Evolutionary conservation across 2,113 vertebrate genomes (phyloP).

Genomic region (Sylvietta virens): DNA sequence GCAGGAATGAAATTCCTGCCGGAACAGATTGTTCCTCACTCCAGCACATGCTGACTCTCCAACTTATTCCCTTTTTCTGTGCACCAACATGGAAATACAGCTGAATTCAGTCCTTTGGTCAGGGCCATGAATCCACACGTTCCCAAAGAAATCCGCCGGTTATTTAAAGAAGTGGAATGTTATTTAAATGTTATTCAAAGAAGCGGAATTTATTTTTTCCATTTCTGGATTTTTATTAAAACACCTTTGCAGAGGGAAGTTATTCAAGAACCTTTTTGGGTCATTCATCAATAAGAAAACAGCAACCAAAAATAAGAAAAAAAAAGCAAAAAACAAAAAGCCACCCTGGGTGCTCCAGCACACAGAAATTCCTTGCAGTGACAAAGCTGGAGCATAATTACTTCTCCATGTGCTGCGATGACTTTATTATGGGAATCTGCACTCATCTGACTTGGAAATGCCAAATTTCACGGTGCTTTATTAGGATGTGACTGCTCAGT

Average conservation of each 20-base stretch:
- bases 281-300: background rate
- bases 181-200: background rate
- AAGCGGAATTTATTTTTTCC: background rate
- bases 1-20: background rate
- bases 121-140: background rate
- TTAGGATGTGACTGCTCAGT: background rate
- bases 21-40: background rate
- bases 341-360: background rate
- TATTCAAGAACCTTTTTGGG: background rate
- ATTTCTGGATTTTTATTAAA: background rate
- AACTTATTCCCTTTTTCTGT: background rate
- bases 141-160: background rate
- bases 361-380: background rate
- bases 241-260: background rate
- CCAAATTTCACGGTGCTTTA: slow-evolving; percentile 1
- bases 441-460: slow-evolving; percentile 26
- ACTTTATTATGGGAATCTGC: background rate
- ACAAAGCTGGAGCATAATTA: background rate
- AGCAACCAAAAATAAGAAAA: background rate
- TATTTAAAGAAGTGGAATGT: no score
- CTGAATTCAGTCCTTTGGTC: slow-evolving; percentile 15
- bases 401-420: background rate
- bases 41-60: background rate
- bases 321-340: no score
- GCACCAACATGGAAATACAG: slow-evolving; percentile 12